A percentile compares a stretch with the other conserved stretches of the same genome.
phyloP scores from a whole-genome alignment of 1,140 invertebrate species.

The Agrypnia vestita region DNA sequence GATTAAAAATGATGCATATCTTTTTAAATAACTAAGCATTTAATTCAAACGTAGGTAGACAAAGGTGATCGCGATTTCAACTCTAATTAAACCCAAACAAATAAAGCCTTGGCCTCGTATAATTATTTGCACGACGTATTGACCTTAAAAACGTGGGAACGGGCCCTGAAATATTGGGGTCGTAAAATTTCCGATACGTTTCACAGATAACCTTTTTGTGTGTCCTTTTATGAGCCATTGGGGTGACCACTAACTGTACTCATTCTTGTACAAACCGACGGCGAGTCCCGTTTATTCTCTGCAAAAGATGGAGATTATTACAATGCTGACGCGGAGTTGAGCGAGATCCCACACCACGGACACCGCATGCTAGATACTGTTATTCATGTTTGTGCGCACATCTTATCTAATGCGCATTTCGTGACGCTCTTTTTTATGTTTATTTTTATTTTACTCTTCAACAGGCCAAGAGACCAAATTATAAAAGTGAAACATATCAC shows the following conservation, averaged over 20 bases:
- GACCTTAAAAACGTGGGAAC: slow-evolving; percentile 11
- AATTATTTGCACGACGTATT: slow-evolving; percentile 36
- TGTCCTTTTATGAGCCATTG: not conserved
- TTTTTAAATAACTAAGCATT: not conserved
- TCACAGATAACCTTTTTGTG: slow-evolving; percentile 27
- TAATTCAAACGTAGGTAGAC: not conserved
- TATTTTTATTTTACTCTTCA: too few relatives aligned
- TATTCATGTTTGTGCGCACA: too few relatives aligned
- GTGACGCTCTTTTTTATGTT: too few relatives aligned
- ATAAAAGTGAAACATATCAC: too few relatives aligned
- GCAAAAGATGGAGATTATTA: slow-evolving; percentile 11
- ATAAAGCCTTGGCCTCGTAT: not conserved
- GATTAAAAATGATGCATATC: too few relatives aligned
- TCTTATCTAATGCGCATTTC: too few relatives aligned
- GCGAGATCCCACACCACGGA: not conserved
- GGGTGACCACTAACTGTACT: slow-evolving; percentile 44
- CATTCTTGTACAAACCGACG: slow-evolving; percentile 27
- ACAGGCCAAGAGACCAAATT: too few relatives aligned
- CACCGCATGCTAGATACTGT: too few relatives aligned
- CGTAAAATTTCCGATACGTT: slow-evolving; percentile 45
- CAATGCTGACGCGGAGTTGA: slow-evolving; percentile 8
- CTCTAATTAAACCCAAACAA: slow-evolving; percentile 4
- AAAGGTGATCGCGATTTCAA: not conserved
- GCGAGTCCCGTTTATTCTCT: slow-evolving; percentile 20
- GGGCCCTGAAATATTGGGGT: slow-evolving; percentile 11